Evolutionary conservation across 2,888 invertebrate species (phyloP).

Genomic region (Meloe dianella): DNA sequence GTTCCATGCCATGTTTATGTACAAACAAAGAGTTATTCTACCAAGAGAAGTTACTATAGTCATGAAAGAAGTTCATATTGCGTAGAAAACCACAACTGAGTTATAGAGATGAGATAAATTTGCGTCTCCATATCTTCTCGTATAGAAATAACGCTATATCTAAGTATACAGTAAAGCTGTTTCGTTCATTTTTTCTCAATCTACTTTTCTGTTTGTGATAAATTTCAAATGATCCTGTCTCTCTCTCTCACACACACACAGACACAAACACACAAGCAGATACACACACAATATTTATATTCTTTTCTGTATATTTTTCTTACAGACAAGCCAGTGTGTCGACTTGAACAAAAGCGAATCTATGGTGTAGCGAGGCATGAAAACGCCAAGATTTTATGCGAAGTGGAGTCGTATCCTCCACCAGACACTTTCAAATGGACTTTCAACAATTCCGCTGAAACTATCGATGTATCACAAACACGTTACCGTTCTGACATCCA

Average conservation of each 20-base stretch:
- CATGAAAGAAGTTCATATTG: neutral
- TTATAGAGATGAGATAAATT: neutral
- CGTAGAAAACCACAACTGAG: neutral
- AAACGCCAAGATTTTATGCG: conserved; percentile 78
- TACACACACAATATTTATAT: too few relatives aligned
- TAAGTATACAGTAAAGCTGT: neutral
- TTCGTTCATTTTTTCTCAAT: neutral
- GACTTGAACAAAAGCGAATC: conserved; percentile 74
- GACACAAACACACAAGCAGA: too few relatives aligned
- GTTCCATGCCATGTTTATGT: neutral
- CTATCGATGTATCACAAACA: conserved; percentile 74
- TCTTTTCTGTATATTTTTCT: conserved; percentile 24
- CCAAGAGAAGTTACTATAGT: neutral
- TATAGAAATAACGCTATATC: neutral
- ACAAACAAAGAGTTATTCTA: neutral
- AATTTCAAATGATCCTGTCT: neutral
- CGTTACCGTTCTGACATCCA: conserved; percentile 66
- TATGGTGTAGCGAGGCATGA: conserved; percentile 86
- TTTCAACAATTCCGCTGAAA: conserved; percentile 87
- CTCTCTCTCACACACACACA: neutral
- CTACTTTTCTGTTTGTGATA: neutral
- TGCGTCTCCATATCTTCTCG: neutral
- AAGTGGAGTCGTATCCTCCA: conserved; percentile 84
- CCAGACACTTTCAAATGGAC: conserved; percentile 87
- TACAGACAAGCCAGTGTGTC: conserved; percentile 85